Base-by-base conservation (phyloP, 2,113 vertebrate genomes). In the Seriola quinqueradiata region DNA sequence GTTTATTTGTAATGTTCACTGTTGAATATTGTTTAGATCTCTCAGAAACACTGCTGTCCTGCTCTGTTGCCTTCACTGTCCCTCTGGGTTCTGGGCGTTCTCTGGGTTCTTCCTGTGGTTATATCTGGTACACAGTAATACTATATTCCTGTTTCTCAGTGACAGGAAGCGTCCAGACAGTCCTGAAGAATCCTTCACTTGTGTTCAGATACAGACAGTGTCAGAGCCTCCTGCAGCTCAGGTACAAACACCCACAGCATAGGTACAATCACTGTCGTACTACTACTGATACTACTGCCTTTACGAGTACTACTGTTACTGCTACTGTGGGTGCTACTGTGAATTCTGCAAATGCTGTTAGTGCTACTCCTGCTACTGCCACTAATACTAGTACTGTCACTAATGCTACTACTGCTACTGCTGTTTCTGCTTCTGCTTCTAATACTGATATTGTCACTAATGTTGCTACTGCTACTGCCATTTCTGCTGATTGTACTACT, bases 181-280 rank as follows among this genome's bases (percentile, higher is more conserved):
- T 58, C 44, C 44, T 16, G 70, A 72, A 11, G 77, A 85, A 38
- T 46, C 19, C 9, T 52, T 67, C 52, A 70, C 36, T 1, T 32
- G 48, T 50, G 79, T 88, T 25, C 75, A 85, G 55, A 80, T 93
- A 55, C 25, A 82, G 74, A 23, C 42, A 0, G 17, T 0, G 1
- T 19, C 19, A 4, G 7, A 23, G 32, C 32, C 66, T 34, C 44
- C 57, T 8, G 28, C 8, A 63, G 21, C 67, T 57, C 64, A 87
- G 90, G 88, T 90, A 58, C 1, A 19, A 68, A 59, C 19, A 46
- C 3, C 28, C 19, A 48, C 32, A 16, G 6, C 10, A 16, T 8
- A 9, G 52, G 64, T n/a, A n/a, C 36, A 17, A 1, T 58, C 13
- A 19, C 17, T 38, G 2, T 28, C 12, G 44, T 32, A 36, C 12